Evolutionary conservation across 2,113 vertebrate genomes (phyloP), one percentile per base, ranked within the genome.

Genomic region (Nycticorax nycticorax): DNA sequence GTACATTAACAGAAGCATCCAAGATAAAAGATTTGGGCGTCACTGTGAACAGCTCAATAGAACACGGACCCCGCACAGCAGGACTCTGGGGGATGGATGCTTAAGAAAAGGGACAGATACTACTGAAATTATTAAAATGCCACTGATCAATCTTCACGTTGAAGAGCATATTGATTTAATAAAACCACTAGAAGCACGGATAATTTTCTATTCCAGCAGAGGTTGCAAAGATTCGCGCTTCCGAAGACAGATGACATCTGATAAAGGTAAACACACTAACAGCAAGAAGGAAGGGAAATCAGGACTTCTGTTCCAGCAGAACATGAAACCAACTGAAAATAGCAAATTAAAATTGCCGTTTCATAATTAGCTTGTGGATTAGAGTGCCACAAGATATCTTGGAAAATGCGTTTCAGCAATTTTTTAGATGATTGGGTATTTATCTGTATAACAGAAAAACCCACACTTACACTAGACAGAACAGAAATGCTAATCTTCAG

Each of bases 381-480:
- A 71, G 28, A 85, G 41, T 39, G 55, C 68, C 33, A 90, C 41
- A 80, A 55, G 82, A 52, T 81, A 91, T 7, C 55, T 22, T 81
- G 79, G 85, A 96, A 96, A 92, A 92, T 18, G 68, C 33, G 3
- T 74, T 96, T 96, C 94, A 96, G 92, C 96, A 88, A 22, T 83
- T 92, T 94, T 95, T 83, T 4, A 74, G 90, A 83, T 62, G 85
- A 90, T 35, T 80, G 59, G 35, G 33, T 94, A 92, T 93, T 95
- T 80, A 47, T 66, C 67, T 79, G 78, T 27, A 9, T 82, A 94
- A 90, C 85, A 88, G 78, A 74, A 91, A 94, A 93, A 56, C n/a
- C 85, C 93, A 93, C 88, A 68, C 20, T 93, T 71, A 48, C 6
- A 47, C 43, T 30, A 86, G 41, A 67, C 88, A 83, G 93, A 92